Percentiles rank a stretch among this genome's conserved stretches.
Evolutionary conservation across 2,888 invertebrate genomes (phyloP).

Genomic region (Hesperia comma): DNA sequence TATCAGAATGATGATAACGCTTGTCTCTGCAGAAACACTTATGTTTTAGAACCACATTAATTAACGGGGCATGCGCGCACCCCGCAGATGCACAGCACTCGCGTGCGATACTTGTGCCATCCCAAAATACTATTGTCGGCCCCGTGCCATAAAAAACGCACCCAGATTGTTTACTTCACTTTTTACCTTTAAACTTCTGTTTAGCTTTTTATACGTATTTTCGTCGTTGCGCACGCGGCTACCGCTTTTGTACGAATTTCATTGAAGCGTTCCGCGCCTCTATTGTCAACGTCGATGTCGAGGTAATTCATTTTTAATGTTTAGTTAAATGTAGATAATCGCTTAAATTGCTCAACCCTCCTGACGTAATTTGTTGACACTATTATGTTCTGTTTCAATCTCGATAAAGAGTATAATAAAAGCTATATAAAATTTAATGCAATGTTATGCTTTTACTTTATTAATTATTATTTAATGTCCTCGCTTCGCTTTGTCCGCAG

Average conservation of each 20-base stretch:
- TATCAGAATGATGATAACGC: slow-evolving; percentile 8
- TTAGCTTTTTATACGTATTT: slow-evolving; percentile 75
- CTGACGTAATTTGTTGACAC: slow-evolving; percentile 53
- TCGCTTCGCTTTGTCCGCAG: too few species aligned
- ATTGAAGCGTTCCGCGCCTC: slow-evolving; percentile 69
- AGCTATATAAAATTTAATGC: too few species aligned
- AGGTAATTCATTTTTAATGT: slow-evolving; percentile 78
- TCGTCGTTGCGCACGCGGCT: slow-evolving; percentile 75
- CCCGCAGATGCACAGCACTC: slow-evolving; percentile 59
- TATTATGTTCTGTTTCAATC: slow-evolving; percentile 15
- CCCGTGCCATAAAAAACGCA: slow-evolving; percentile 67
- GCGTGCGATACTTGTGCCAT: slow-evolving; percentile 71
- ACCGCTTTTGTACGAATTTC: slow-evolving; percentile 67
- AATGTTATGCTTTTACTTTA: too few species aligned
- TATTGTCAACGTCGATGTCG: slow-evolving; percentile 67
- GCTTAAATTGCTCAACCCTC: slow-evolving; percentile 39
- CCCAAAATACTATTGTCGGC: slow-evolving; percentile 67
- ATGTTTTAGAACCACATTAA: slow-evolving; percentile 12
- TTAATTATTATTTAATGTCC: too few species aligned
- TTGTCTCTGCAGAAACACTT: slow-evolving; percentile 17
- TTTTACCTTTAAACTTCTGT: slow-evolving; percentile 79
- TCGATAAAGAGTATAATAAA: not conserved
- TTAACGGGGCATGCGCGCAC: slow-evolving; percentile 43
- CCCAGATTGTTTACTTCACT: slow-evolving; percentile 82
- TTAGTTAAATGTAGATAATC: slow-evolving; percentile 72